phyloP scores from a whole-genome alignment of 1,140 invertebrate genomes.

The Drosophila kepulauana region DNA sequence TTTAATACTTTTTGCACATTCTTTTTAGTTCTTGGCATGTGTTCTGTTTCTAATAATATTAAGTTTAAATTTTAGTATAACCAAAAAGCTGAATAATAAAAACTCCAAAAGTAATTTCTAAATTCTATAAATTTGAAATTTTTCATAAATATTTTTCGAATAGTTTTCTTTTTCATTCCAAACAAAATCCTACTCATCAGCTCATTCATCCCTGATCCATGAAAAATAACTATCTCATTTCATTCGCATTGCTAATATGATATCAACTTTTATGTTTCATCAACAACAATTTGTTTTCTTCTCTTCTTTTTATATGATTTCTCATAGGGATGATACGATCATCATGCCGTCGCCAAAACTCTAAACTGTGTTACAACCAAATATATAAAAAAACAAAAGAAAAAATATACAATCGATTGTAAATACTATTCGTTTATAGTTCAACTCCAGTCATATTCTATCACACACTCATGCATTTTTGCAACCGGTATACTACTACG shows the following conservation, averaged over 20 bases:
- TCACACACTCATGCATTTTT: conserved; percentile 48
- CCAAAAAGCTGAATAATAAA: conserved; percentile 64
- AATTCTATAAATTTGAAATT: conserved; percentile 51
- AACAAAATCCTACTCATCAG: conserved; percentile 37
- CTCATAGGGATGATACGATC: conserved; percentile 77
- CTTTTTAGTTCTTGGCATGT: conserved; percentile 34
- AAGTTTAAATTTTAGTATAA: conserved; percentile 41
- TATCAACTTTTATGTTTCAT: conserved; percentile 64
- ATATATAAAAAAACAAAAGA: conserved; percentile 32
- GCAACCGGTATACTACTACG: conserved; percentile 34
- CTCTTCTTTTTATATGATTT: conserved; percentile 77
- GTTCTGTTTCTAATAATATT: conserved; percentile 46
- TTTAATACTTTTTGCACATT: conserved; percentile 42
- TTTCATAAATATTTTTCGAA: conserved; percentile 25
- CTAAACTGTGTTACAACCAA: conserved; percentile 75
- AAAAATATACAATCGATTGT: conserved; percentile 61
- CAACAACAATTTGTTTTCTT: conserved; percentile 69
- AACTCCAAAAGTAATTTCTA: conserved; percentile 60
- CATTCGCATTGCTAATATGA: conserved; percentile 46
- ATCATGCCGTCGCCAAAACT: conserved; percentile 83
- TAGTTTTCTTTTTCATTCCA: conserved; percentile 33
- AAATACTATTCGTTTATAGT: conserved; percentile 68
- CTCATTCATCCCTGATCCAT: conserved; percentile 15
- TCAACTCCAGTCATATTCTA: conserved; percentile 59
- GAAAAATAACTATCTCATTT: conserved; percentile 10